Base-by-base conservation (phyloP, 1,140 invertebrate genomes). In the Papilio aristodemus region DNA sequence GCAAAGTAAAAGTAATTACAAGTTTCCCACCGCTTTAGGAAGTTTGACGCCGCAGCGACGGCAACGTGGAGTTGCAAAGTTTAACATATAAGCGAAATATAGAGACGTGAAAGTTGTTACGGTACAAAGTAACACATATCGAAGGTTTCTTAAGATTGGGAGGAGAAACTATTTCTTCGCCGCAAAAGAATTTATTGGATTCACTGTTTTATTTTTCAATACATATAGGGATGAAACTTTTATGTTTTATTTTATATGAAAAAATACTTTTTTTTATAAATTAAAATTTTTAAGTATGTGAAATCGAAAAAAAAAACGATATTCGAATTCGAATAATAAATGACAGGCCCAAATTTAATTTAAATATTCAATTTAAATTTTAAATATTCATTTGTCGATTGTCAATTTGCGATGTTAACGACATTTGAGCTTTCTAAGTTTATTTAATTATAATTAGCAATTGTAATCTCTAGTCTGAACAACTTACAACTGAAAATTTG, bases 31-130 rank as follows among this genome's bases (percentile, higher is more conserved):
- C 46, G 19, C 19, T 11, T 54, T 22, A 19, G 2, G 10, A 22
- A 54, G 46, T 54, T 54, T 10, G 17, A 22, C 3, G 1, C 41
- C 9, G n/a, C n/a, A n/a, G n/a, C n/a, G n/a, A 22, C 46, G 19
- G 9, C 5, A 3, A 32, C 2, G 27, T 32, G 27, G 19, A 22
- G 19, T 54, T 54, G 9, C 10, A 11, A 25, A 54, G 9, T 54
- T 54, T 19, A 54, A 22, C 46, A 54, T 54, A 32, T 32, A 17
- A 8, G 43, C 8, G n/a, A 43, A n/a, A n/a, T n/a, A 43, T 4
- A 46, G 43, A n/a, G 43, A 50, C 46, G 46, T 22, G 17, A 54
- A 54, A 54, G 17, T 54, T 50, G 39, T 8, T 50, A 54, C 43
- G 41, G 14, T 46, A 19, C 41, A 10, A 19, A 46, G 14, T 46